These are phyloP conservation scores for Hydrotaea cyrtoneurina DNA, from an alignment of 2,888 invertebrate species.

Conservation along the genomic window DNA sequence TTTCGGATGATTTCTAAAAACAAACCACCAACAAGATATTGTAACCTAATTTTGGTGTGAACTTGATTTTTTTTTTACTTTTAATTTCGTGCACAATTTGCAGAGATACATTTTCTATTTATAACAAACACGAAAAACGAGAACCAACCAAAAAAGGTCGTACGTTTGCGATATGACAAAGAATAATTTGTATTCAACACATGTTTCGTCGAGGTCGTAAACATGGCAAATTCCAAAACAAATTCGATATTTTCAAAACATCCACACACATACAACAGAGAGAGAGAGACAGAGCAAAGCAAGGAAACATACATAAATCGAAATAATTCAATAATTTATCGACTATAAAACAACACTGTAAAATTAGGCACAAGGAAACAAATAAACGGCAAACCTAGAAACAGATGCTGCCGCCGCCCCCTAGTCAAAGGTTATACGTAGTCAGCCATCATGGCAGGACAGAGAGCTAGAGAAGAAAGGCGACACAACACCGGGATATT, in stretches of 20 bases:
- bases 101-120: not conserved
- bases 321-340: slow-evolving; percentile 58
- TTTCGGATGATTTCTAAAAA: not conserved
- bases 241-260: slow-evolving; percentile 26
- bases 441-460: slow-evolving; percentile 21
- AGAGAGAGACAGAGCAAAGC: not conserved
- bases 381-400: slow-evolving; percentile 7
- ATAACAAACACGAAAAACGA: not conserved
- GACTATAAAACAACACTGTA: slow-evolving; percentile 46
- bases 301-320: not conserved
- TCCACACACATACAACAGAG: not conserved
- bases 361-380: slow-evolving; percentile 17
- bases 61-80: not conserved
- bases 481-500: slow-evolving; percentile 21
- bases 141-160: not conserved
- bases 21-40: not conserved
- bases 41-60: not conserved
- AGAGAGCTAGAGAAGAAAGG: slow-evolving; percentile 33
- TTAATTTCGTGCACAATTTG: not conserved
- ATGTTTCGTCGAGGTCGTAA: slow-evolving; percentile 55
- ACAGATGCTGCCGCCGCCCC: slow-evolving; percentile 6
- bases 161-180: not conserved
- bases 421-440: not conserved
- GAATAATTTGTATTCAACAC: slow-evolving; percentile 57
- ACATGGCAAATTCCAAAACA: slow-evolving; percentile 36